Evolutionary conservation across 2,888 invertebrate species (phyloP), one percentile per base, ranked within the genome.

Genomic region (Diabrotica balteata): DNA sequence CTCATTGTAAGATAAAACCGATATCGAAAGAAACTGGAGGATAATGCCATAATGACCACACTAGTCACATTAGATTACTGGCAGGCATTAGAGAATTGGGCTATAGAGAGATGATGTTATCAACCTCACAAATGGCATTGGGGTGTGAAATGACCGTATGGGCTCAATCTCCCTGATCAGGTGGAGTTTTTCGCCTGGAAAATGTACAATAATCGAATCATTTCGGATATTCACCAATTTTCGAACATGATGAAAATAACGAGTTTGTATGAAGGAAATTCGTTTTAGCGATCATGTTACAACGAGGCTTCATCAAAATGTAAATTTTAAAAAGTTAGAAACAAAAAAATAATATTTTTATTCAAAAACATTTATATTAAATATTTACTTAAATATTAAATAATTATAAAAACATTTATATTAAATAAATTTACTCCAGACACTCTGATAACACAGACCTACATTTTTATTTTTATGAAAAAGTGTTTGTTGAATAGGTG

Each of bases 121-220:
- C 80, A 80, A 80, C 67, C 66, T 63, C 69, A 60, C 66, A 60
- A 69, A 78, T 75, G 76, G 76, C 75, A 74, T 72, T 72, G 74
- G 78, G 78, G 73, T 75, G 75, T 74, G 75, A 73, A 76, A 76
- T 74, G 76, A 72, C 71, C 73, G 73, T 71, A 72, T 67, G 72
- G 71, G 63, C 67, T 67, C 69, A 69, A 73, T 72, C 71, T 73
- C 69, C 66, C 73, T 68, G 72, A 73, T 73, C 73, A 73, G 73
- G 73, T 73, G 73, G 69, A 65, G 59, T 54, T 68, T 51, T 62
- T 69, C 73, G 70, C 50, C 72, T 65, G 73, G 73, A 73, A 73
- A 73, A 72, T 73, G 68, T 67, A 61, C 68, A 66, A 72, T 73
- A 72, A 73, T 73, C 73, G 52, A 72, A 73, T 72, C 72, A 72